These are phyloP conservation scores for Zelostemma sp. DNA, from an alignment of 1,140 invertebrate genomes.

Conservation along the genomic window DNA sequence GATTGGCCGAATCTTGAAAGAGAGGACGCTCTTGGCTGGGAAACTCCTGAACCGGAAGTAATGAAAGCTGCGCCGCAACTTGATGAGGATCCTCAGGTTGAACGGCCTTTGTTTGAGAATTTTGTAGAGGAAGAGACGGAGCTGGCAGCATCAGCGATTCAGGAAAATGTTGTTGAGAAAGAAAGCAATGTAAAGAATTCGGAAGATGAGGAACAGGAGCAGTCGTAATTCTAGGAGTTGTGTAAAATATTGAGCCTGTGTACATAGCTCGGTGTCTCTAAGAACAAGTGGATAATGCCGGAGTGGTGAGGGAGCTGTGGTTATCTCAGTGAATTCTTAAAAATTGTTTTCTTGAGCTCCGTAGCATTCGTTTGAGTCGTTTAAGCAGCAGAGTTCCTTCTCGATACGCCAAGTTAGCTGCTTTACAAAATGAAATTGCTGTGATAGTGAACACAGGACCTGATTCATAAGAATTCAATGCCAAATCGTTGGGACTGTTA, in stretches of 20 bases:
- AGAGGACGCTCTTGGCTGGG: background rate
- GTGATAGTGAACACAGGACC: constrained; percentile 70
- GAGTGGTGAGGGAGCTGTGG: constrained; percentile 61
- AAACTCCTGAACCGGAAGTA: background rate
- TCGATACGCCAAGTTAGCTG: constrained; percentile 50
- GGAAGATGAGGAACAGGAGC: background rate
- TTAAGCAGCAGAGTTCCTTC: constrained; percentile 51
- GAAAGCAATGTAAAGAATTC: background rate
- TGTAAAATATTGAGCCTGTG: constrained; percentile 53
- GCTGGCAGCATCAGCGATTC: background rate
- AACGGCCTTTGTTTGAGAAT: background rate
- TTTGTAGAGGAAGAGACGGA: no score
- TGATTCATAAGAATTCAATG: constrained; percentile 34
- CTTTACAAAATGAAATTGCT: constrained; percentile 55
- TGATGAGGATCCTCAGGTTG: background rate
- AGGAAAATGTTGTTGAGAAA: background rate
- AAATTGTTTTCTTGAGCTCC: constrained; percentile 11
- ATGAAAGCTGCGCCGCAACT: background rate
- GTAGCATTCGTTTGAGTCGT: constrained; percentile 41
- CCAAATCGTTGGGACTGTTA: background rate
- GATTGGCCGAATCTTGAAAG: background rate
- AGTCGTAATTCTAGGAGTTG: constrained; percentile 25
- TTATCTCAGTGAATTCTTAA: constrained; percentile 51
- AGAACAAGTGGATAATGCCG: constrained; percentile 38
- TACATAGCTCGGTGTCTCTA: constrained; percentile 51